A percentile compares a stretch with the other conserved stretches of the same genome.
Conservation (phyloP, 2,888 invertebrate genomes). For the Amaurobius ferox region DNA sequence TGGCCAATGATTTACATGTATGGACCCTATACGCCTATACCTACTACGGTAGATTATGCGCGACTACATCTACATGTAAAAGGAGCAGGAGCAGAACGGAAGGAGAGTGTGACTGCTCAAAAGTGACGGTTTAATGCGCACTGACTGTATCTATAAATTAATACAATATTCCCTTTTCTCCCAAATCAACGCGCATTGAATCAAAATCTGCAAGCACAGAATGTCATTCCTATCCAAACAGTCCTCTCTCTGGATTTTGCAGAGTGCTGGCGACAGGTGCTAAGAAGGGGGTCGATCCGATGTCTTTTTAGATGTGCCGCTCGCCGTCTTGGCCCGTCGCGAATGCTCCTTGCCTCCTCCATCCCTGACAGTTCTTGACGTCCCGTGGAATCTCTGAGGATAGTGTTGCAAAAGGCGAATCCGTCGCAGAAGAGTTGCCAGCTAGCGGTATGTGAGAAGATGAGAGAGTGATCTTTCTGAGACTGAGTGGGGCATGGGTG, state of each 20-base stretch:
- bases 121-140: no score
- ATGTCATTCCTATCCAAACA: neutral
- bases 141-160: no score
- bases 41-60: no score
- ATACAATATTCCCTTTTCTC: no score
- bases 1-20: no score
- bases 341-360: no score
- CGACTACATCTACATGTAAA: no score
- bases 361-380: neutral
- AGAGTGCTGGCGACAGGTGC: conserved; percentile 1
- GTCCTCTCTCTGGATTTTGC: neutral
- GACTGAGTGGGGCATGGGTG: neutral
- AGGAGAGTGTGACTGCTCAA: no score
- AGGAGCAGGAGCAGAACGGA: no score
- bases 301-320: neutral
- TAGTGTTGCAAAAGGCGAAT: neutral
- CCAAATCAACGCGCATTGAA: no score
- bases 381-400: neutral
- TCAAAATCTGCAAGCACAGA: no score
- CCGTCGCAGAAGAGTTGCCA: neutral
- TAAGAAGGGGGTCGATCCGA: neutral
- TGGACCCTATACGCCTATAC: no score
- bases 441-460: neutral
- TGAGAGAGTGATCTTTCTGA: neutral
- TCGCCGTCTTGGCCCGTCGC: neutral